Evolutionary conservation across 1,140 invertebrate genomes (phyloP).

Genomic region (Heterodera carotae): DNA sequence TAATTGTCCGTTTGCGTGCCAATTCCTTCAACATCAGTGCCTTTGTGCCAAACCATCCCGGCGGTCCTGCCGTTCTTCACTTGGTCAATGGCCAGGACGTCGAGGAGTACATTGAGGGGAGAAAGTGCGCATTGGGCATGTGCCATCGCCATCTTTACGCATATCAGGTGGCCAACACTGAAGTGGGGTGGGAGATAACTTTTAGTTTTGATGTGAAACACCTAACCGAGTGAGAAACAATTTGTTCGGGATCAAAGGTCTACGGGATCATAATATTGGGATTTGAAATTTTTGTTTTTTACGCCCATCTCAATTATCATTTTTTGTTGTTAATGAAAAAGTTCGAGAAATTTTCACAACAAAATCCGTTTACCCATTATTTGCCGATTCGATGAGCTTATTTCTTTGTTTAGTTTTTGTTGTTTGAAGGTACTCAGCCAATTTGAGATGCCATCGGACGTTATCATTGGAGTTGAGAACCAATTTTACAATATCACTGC

Average conservation of each 20-base stretch:
- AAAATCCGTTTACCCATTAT: too few species aligned
- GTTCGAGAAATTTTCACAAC: too few species aligned
- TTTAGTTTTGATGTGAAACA: too few species aligned
- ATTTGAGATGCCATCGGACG: background rate
- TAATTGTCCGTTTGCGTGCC: slow-evolving; percentile 19
- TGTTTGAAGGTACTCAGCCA: background rate
- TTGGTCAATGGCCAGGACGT: slow-evolving; percentile 18
- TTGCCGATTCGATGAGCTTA: too few species aligned
- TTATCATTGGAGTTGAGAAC: slow-evolving; percentile 7
- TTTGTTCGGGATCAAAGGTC: too few species aligned
- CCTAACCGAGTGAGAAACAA: too few species aligned
- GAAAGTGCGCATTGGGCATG: slow-evolving; percentile 9
- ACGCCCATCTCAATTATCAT: too few species aligned
- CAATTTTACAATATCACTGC: slow-evolving; percentile 17
- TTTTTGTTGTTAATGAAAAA: too few species aligned
- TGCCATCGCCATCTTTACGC: slow-evolving; percentile 6
- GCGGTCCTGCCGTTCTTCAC: slow-evolving; percentile 11
- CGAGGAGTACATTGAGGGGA: slow-evolving; percentile 15
- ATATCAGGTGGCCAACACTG: slow-evolving; percentile 8
- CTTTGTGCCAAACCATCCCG: slow-evolving; percentile 27
- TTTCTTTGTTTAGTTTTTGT: too few species aligned
- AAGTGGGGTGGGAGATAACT: too few species aligned
- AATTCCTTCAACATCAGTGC: slow-evolving; percentile 20
- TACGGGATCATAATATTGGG: too few species aligned
- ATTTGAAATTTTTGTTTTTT: too few species aligned